Evolutionary conservation across 2,888 invertebrate species (phyloP).

Genomic region (Stictocephala bisonia): DNA sequence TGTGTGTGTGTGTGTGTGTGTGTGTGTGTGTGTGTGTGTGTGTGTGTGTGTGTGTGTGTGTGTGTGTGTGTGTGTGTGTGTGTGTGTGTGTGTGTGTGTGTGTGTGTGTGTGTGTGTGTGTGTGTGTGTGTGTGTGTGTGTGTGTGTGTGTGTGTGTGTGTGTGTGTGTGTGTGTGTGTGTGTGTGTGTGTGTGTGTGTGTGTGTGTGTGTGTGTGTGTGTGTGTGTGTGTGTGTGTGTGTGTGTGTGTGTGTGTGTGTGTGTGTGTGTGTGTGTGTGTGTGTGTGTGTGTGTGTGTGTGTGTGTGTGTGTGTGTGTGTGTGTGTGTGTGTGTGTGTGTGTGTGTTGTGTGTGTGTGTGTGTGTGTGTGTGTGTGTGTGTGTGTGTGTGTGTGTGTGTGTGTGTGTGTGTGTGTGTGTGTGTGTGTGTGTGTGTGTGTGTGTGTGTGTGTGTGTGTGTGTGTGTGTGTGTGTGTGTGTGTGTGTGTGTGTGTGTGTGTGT

Average conservation of each 20-base stretch:
- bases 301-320: neutral
- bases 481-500: neutral
- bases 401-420: neutral
- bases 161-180: neutral
- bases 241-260: neutral
- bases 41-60: neutral
- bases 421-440: neutral
- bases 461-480: neutral
- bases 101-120: neutral
- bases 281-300: neutral
- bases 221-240: neutral
- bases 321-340: neutral
- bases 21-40: neutral
- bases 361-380: neutral
- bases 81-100: neutral
- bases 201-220: neutral
- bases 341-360: no score
- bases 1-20: neutral
- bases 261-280: neutral
- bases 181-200: neutral
- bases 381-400: neutral
- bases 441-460: neutral
- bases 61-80: neutral
- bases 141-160: neutral
- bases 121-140: neutral